Conservation (phyloP, 2,888 invertebrate species). For the Girardia tigrina region DNA sequence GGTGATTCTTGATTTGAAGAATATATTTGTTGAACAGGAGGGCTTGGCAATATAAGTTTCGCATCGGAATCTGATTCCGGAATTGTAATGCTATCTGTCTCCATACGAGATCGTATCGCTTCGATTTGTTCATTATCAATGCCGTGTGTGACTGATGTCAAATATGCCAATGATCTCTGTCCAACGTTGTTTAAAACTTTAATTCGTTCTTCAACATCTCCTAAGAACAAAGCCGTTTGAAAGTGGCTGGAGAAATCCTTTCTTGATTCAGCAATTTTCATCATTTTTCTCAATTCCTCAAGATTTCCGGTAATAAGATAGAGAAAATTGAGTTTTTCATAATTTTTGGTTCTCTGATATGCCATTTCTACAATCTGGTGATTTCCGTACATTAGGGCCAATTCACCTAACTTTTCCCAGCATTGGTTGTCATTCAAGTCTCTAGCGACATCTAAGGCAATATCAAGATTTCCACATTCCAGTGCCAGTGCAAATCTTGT, state of each 20-base stretch:
- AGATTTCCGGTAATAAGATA: constrained; percentile 94
- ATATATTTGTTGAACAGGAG: constrained; percentile 57
- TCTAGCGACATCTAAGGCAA: constrained; percentile 86
- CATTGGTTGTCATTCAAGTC: constrained; percentile 79
- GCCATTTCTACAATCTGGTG: constrained; percentile 82
- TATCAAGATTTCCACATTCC: constrained; percentile 95
- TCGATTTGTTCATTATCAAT: constrained; percentile 65
- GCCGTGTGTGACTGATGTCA: constrained; percentile 83
- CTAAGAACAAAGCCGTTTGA: constrained; percentile 77
- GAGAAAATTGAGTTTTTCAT: constrained; percentile 89
- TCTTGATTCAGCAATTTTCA: constrained; percentile 92
- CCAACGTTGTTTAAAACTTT: constrained; percentile 52
- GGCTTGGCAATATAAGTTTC: constrained; percentile 67
- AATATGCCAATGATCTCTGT: constrained; percentile 63
- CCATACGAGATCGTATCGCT: constrained; percentile 53
- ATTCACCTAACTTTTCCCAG: constrained; percentile 86
- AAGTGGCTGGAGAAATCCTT: constrained; percentile 91
- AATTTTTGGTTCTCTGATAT: constrained; percentile 96
- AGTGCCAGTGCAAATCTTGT: constrained; percentile 83
- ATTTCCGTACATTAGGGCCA: constrained; percentile 69
- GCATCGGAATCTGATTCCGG: constrained; percentile 66
- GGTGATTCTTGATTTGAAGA: constrained; percentile 61
- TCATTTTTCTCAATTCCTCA: constrained; percentile 93
- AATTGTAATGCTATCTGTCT: constrained; percentile 57
- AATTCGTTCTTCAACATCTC: constrained; percentile 76